Evolutionary conservation across 2,888 invertebrate genomes (phyloP), one percentile per base, ranked within the genome.

Genomic region (Apodemia mormo): DNA sequence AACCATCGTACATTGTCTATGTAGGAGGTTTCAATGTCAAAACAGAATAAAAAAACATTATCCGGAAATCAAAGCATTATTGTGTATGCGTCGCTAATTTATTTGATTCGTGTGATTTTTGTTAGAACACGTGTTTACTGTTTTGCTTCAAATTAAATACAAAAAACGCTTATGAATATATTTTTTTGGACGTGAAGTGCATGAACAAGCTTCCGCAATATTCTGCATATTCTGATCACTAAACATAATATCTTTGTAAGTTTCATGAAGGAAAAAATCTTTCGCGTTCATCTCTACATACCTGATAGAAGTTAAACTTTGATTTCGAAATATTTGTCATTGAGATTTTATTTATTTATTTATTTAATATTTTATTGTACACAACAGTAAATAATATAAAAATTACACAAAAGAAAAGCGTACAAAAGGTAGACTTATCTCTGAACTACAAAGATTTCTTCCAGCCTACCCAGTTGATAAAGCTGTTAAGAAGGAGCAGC

Each of bases 71-170:
- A 58, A 29, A 30, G 10, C 10, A 30, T 58, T 58, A 58, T 58
- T 33, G 14, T 49, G 33, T 29, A 58, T 29, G 58, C 58, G 58
- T 58, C 58, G 58, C 58, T 58, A 58, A 58, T 58, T 58, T 58
- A 30, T 58, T 58, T 58, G 6, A 30, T 58, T 30, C 29, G 33
- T 29, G 30, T 29, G 58, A 5, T 58, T 58, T 30, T 30, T 30
- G 33, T 58, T 33, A 58, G 33, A 33, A 30, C 29, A 33, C 14
- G 29, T 58, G 30, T 58, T 58, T 58, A 58, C 58, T 33, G 9
- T 49, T 58, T 58, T 58, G 33, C 30, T 58, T 58, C 5, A 30
- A 58, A 58, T 58, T 58, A 33, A 29, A 58, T 30, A 58, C 58
- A 58, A 58, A 29, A 49, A 58, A 58, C 33, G 14, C 10, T 2